Conservation (phyloP, 2,888 invertebrate species). For the Pemphredon lugubris region DNA sequence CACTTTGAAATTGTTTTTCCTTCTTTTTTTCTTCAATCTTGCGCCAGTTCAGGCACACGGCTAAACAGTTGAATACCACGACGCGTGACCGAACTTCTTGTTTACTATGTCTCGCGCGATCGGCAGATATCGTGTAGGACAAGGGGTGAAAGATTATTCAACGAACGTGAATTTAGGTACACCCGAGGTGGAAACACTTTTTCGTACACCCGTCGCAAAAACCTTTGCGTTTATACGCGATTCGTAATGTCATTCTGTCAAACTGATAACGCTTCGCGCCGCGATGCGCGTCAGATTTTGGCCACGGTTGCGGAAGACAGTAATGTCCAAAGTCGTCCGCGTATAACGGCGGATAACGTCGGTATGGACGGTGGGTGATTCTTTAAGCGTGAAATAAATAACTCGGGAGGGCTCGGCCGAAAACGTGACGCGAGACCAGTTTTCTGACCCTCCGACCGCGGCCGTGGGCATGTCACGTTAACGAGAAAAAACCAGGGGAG, state of each 20-base stretch:
- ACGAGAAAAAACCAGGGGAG: conserved; percentile 74
- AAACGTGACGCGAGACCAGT: conserved; percentile 66
- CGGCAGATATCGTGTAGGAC: too few species aligned
- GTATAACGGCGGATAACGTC: conserved; percentile 51
- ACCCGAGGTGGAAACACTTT: too few species aligned
- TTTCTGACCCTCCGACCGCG: conserved; percentile 59
- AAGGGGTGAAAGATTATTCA: too few species aligned
- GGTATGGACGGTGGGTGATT: conserved; percentile 73
- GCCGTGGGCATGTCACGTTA: conserved; percentile 67
- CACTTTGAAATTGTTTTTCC: too few species aligned
- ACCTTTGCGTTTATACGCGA: conserved; percentile 2
- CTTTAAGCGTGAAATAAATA: conserved; percentile 80
- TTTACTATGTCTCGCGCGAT: too few species aligned
- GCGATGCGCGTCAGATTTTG: conserved; percentile 48
- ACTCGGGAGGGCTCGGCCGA: conserved; percentile 75
- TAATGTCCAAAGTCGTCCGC: conserved; percentile 61
- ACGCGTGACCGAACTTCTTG: too few species aligned
- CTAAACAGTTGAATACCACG: too few species aligned
- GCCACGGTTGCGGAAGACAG: conserved; percentile 64
- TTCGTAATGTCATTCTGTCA: conserved; percentile 18
- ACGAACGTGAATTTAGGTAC: too few species aligned
- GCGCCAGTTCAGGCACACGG: too few species aligned
- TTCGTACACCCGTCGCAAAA: too few species aligned
- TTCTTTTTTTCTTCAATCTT: too few species aligned
- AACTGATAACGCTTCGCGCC: conserved; percentile 11